phyloP scores from a whole-genome alignment of 2,888 invertebrate species.

The Arrhopalites spinosus region DNA sequence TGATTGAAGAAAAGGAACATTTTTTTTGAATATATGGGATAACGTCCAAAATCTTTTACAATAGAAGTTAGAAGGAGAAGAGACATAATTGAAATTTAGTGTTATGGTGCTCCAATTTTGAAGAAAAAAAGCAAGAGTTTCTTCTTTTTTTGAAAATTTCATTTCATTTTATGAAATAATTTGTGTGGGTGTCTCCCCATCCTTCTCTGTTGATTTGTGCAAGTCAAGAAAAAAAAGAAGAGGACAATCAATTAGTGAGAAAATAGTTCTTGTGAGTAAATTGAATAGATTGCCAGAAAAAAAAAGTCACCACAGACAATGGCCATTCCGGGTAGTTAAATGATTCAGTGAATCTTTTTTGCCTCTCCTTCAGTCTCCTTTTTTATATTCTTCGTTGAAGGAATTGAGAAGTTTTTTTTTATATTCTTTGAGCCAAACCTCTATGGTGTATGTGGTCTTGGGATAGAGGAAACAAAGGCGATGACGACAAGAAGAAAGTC shows the following conservation, averaged over 20 bases:
- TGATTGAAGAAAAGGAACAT: too few relatives aligned
- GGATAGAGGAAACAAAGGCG: neutral
- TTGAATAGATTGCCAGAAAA: constrained; percentile 13
- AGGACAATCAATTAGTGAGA: constrained; percentile 17
- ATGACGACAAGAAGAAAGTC: too few relatives aligned
- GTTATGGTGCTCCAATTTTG: too few relatives aligned
- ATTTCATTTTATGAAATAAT: neutral
- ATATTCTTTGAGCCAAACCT: neutral
- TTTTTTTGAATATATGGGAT: too few relatives aligned
- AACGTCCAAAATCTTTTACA: too few relatives aligned
- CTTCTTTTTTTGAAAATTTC: neutral
- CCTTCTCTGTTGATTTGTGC: constrained; percentile 5
- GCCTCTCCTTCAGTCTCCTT: neutral
- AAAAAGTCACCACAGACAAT: constrained; percentile 17
- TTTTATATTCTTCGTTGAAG: neutral
- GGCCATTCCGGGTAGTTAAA: constrained; percentile 14
- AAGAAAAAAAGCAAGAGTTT: neutral
- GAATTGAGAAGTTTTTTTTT: neutral
- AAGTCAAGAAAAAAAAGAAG: neutral
- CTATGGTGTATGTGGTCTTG: too few relatives aligned
- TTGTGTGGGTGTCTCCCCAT: neutral
- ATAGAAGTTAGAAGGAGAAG: too few relatives aligned
- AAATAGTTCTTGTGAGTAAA: constrained; percentile 17
- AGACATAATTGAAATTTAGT: too few relatives aligned
- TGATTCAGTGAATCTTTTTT: constrained; percentile 16